Base-by-base conservation (phyloP, 2,113 vertebrate species). In the Thinocorus orbignyianus region DNA sequence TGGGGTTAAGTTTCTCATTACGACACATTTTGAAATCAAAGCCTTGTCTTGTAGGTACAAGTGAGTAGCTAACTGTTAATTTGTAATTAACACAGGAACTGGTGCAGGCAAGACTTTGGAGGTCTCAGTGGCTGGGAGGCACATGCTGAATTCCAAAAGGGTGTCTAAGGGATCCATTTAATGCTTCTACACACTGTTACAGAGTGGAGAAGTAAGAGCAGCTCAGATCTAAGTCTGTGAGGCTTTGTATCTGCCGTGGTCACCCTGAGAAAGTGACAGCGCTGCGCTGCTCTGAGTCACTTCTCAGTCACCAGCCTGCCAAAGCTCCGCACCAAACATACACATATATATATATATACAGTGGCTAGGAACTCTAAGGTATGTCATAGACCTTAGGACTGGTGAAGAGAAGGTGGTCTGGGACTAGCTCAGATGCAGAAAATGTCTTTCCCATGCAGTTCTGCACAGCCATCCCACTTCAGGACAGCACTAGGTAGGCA, bases 11-110 rank as follows among this genome's bases (percentile, higher is more conserved):
- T 57, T n/a, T 80, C 10, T 57, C 19, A 49, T 91, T 77, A 71
- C 80, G 66, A 58, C 49, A 41, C 12, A 30, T 73, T 66, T 77
- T 86, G 62, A 80, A 93, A 93, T 86, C 74, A 94, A 92, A 96
- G 92, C 23, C 49, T 85, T 79, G 42, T 49, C 35, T 61, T 91
- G 5, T 54, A 85, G 85, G 37, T 72, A 58, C 81, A 93, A 92
- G 46, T 44, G 49, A 90, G 51, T 57, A 80, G 57, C 81, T 85
- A 42, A 42, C 78, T 66, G 66, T 42, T 93, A 73, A 69, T 66
- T 85, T 93, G 78, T 77, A 76, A 51, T 80, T 88, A 85, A 88
- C 44, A 37, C 14, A 35, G 44, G 44, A 41, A 65, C 16, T 74
- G 35, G 57, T 87, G 71, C 20, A 85, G 61, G 25, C 42, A 71